Base-by-base conservation (phyloP, 2,888 invertebrate genomes). In the Anticlea derivata region DNA sequence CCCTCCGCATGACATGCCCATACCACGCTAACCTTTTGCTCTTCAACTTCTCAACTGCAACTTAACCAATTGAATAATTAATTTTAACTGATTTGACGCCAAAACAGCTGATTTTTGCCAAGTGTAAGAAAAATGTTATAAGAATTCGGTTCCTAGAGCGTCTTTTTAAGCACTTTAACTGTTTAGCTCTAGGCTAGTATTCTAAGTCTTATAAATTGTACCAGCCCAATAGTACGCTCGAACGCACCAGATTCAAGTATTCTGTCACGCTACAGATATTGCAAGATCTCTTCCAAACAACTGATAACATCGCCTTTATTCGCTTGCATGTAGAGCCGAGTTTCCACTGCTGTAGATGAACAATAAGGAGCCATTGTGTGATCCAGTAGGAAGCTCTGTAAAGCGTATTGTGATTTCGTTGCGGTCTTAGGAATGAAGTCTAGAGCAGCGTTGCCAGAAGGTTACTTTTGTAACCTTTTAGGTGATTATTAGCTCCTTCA, bases 191-290 rank as follows among this genome's bases (percentile, higher is more conserved):
- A n/a, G n/a, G n/a, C n/a, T n/a, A n/a, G n/a, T n/a, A n/a, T n/a
- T n/a, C n/a, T n/a, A 17, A 17, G 2, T 43, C 43, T 11, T 27
- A 40, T 45, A 17, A 51, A 56, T 67, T 67, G 56, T 11, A 58
- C 68, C 65, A 55, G 20, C 49, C 7, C 7, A 58, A 72, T 75
- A n/a, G n/a, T 74, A 64, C 76, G 73, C 74, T 49, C 59, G 62
- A 73, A 55, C 61, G 70, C 70, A 63, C 63, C 61, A 63, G 67
- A 66, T 66, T 65, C 67, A 69, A 56, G 61, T 50, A 63, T 61
- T 73, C 63, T 53, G 70, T 73, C 66, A 68, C 73, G 72, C 68
- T 65, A 67, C 66, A 65, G 58, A 69, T 68, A 60, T 58, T 49
- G 43, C 56, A 64, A 66, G 55, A 66, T 24, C 34, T 49, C 12